Conservation (phyloP, 2,888 invertebrate species). For the Agrotis segetum region DNA sequence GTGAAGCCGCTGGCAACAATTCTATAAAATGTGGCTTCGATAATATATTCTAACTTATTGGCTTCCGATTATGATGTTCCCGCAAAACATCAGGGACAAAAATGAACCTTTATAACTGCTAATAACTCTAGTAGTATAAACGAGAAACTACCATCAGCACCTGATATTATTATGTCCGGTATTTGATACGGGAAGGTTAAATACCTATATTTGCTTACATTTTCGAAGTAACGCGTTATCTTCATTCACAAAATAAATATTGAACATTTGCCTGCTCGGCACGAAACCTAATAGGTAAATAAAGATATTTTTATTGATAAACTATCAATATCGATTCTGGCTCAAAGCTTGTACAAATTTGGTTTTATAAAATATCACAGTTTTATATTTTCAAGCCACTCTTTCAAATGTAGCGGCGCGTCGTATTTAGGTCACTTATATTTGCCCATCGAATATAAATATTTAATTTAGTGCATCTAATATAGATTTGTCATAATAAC, state of each 20-base stretch:
- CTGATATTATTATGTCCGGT: constrained; percentile 28
- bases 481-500: neutral
- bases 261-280: constrained; percentile 50
- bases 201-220: constrained; percentile 30
- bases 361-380: constrained; percentile 1
- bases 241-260: constrained; percentile 52
- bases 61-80: neutral
- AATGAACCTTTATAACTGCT: constrained; percentile 15
- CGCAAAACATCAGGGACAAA: constrained; percentile 2
- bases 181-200: constrained; percentile 37
- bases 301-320: constrained; percentile 52
- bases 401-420: neutral
- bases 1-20: too few relatives aligned
- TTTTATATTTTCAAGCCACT: neutral
- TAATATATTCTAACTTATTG: neutral
- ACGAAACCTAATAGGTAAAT: constrained; percentile 51
- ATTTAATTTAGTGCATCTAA: neutral
- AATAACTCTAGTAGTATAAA: constrained; percentile 11
- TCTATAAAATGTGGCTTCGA: too few relatives aligned
- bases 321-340: constrained; percentile 44
- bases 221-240: constrained; percentile 43
- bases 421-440: constrained; percentile 5
- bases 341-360: constrained; percentile 23
- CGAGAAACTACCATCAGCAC: constrained; percentile 16
- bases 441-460: neutral